Evolutionary conservation across 2,888 invertebrate species (phyloP).

Genomic region (Chymomyza procnemis): DNA sequence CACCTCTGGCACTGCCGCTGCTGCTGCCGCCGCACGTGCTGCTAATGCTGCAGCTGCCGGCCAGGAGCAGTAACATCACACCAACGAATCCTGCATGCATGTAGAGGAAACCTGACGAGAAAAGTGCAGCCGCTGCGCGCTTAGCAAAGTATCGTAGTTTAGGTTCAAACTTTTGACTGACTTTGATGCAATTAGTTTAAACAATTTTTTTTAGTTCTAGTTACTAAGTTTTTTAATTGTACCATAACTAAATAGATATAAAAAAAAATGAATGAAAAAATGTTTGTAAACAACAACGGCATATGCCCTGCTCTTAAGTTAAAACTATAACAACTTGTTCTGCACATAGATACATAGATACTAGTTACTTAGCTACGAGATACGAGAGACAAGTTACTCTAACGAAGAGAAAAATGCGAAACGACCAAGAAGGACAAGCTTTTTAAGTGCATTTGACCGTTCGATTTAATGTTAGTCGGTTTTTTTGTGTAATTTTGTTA

Average conservation of each 20-base stretch:
- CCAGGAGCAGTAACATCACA: neutral
- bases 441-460: neutral
- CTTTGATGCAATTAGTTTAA: slow-evolving; percentile 72
- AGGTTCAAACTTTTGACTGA: slow-evolving; percentile 62
- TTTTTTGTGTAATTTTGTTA: slow-evolving; percentile 58
- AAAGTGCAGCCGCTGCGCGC: slow-evolving; percentile 11
- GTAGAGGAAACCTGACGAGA: slow-evolving; percentile 50
- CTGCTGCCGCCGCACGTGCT: slow-evolving; percentile 26
- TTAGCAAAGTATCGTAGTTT: slow-evolving; percentile 51
- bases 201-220: slow-evolving; percentile 53
- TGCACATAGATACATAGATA: too few relatives aligned
- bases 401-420: neutral
- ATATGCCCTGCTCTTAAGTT: neutral
- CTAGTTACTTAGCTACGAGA: slow-evolving; percentile 1
- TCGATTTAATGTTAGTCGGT: slow-evolving; percentile 15
- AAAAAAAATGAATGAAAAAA: neutral
- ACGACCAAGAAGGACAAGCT: neutral
- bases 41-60: slow-evolving; percentile 30
- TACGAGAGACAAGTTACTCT: neutral
- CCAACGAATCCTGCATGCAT: neutral
- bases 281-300: neutral
- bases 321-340: slow-evolving; percentile 37
- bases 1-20: slow-evolving; percentile 24
- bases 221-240: slow-evolving; percentile 20
- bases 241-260: neutral